Base-by-base conservation (phyloP, 2,113 vertebrate species). In the Propithecus coquereli region DNA sequence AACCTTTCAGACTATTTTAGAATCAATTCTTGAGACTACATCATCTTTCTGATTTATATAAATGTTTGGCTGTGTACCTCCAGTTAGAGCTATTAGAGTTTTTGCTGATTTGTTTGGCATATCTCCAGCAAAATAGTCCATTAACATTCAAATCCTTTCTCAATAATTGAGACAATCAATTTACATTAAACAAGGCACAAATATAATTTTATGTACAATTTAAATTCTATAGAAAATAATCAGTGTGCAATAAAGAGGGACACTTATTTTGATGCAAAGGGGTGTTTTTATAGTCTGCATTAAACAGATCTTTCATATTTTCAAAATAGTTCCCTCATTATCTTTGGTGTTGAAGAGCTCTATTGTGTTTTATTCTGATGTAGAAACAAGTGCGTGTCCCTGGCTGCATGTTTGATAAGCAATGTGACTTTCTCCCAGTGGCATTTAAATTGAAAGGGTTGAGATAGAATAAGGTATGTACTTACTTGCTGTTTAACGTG, bases 181-280 rank as follows among this genome's bases (percentile, higher is more conserved):
- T 96, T 98, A 90, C 91, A 96, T 98, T 97, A 96, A 96, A 97
- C 96, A 97, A 98, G 98, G 90, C 96, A 96, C 96, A 93, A 94
- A 97, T 97, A 71, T 63, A 50, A 97, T 98, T 98, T 96, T 76
- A 97, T 96, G 65, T 83, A 90, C 54, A 43, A 86, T 94, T 97
- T 85, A 95, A 92, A 79, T 97, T 98, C 97, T 97, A 87, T 95
- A 96, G 97, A 89, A 98, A 98, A 82, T 96, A 97, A 83, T 86
- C 87, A 95, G 93, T 71, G 80, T 93, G 77, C 68, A 86, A 76
- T 95, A 80, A 52, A 22, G 40, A 94, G 22, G 47, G 90, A 93
- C 43, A 97, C 87, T 88, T 54, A 80, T 93, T 98, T 96, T 95
- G 94, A 85, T 96, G 77, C 96, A 93, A 95, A 65, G 93, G 95